These are phyloP conservation scores for Gadus chalcogrammus DNA, from an alignment of 2,113 vertebrate species.

Conservation along the genomic window DNA sequence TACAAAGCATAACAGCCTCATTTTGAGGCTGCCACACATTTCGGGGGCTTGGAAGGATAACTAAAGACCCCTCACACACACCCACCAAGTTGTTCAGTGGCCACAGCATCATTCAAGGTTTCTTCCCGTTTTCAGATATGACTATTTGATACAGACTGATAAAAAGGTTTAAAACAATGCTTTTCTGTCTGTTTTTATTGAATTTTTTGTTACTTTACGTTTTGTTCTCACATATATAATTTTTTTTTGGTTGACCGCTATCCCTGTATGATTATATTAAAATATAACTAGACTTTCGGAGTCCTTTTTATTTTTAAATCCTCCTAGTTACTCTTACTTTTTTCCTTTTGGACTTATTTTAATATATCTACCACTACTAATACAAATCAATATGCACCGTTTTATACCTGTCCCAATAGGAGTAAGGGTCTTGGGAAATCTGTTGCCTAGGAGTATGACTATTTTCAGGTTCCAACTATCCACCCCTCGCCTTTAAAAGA, in stretches of 20 bases:
- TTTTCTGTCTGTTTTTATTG: constrained; percentile 85
- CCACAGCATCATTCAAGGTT: constrained; percentile 59
- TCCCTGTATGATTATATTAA: constrained; percentile 95
- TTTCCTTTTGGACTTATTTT: constrained; percentile 43
- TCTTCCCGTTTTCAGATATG: constrained; percentile 64
- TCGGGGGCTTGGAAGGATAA: constrained; percentile 43
- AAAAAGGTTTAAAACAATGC: constrained; percentile 87
- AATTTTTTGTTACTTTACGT: constrained; percentile 82
- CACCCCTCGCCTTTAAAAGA: constrained; percentile 65
- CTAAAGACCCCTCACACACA: constrained; percentile 28
- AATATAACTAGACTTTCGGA: constrained; percentile 90
- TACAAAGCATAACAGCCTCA: constrained; percentile 32
- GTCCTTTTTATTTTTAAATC: constrained; percentile 66
- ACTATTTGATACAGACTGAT: constrained; percentile 76
- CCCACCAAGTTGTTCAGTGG: constrained; percentile 55
- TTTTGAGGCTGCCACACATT: constrained; percentile 33
- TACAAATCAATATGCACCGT: constrained; percentile 63
- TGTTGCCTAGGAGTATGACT: constrained; percentile 48
- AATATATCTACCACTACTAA: constrained; percentile 33
- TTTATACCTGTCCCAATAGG: constrained; percentile 56
- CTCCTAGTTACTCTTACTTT: constrained; percentile 30
- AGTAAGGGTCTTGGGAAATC: constrained; percentile 44
- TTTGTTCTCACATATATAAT: constrained; percentile 77
- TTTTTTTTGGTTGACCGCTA: constrained; percentile 79
- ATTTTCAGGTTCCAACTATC: constrained; percentile 61